Base-by-base conservation (phyloP, 2,888 invertebrate species). In the Mongoloraphidia duomilia region DNA sequence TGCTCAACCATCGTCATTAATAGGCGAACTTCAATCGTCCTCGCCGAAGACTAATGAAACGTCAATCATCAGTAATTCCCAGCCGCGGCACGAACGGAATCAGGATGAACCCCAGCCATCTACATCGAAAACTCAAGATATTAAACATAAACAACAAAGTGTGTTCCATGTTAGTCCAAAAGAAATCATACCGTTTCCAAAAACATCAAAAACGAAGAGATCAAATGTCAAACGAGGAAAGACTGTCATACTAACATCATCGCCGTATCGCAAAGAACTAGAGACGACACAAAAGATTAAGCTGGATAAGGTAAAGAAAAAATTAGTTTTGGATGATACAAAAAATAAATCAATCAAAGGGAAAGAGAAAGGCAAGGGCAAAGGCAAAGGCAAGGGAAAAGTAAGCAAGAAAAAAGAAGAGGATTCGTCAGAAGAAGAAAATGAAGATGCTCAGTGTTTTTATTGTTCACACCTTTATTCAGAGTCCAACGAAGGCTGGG, bases 401-500 rank as follows among this genome's bases (percentile, higher is more conserved):
- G 12, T 33, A 33, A 17, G 12, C 42, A 9, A 44, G 44, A 45
- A 43, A 45, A 8, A 5, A 39, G 36, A 41, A 43, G 36, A 44
- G 48, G 17, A 34, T 33, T n/a, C 47, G 38, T 47, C 50, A 41
- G 41, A 26, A 44, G 44, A 48, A 46, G 46, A 43, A 34, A 36
- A 52, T 37, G 44, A 41, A n/a, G 46, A 52, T 34, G 48, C 45
- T 10, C 33, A 37, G 44, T 40, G 50, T 34, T 44, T 57, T 17
- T 57, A 50, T 36, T 57, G 57, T 39, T 41, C 37, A 12, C 52
- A 53, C 17, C 41, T 38, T 14, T 58, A 57, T 50, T 55, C 54
- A 17, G 55, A 56, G 14, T 57, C 56, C 9, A 55, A 47, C 44
- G 57, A 57, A 54, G 56, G 59, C n/a, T 58, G 57, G 54, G 53